These are phyloP conservation scores for Decapterus maruadsi DNA, from an alignment of 2,797 vertebrate species.

Conservation along the genomic window DNA sequence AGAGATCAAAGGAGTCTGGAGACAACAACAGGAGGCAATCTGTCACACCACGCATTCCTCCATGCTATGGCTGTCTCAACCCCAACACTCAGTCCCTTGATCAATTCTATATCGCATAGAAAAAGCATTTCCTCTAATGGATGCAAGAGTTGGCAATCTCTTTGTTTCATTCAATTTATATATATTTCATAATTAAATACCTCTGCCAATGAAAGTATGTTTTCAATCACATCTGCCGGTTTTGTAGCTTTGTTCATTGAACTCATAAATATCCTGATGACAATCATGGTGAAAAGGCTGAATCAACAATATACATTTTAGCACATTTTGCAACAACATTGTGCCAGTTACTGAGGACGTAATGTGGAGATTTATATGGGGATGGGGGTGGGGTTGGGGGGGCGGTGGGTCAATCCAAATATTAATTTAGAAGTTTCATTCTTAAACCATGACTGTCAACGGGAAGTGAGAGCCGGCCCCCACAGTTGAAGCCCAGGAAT, in stretches of 20 bases:
- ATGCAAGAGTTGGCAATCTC: slow-evolving; percentile 27
- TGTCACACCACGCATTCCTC: slow-evolving; percentile 56
- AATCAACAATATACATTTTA: neutral
- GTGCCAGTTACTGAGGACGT: neutral
- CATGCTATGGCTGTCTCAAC: slow-evolving; percentile 35
- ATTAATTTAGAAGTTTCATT: neutral
- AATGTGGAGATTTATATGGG: neutral
- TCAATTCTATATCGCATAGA: slow-evolving; percentile 34
- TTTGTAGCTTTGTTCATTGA: neutral
- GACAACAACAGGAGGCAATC: slow-evolving; percentile 65
- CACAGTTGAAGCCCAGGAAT: slow-evolving; percentile 5
- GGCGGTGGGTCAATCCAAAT: too few species aligned
- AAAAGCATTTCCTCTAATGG: slow-evolving; percentile 44
- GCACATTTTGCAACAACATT: too few species aligned
- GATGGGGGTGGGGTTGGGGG: too few species aligned
- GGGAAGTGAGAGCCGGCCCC: neutral
- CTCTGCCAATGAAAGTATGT: neutral
- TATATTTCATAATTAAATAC: slow-evolving; percentile 25
- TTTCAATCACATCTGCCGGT: neutral
- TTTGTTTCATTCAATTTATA: slow-evolving; percentile 23
- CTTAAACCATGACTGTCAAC: neutral
- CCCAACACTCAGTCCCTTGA: slow-evolving; percentile 26
- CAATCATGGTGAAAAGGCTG: neutral
- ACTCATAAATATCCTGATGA: too few species aligned
- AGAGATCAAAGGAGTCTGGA: slow-evolving; percentile 64